Evolutionary conservation across 2,888 invertebrate genomes (phyloP).

Genomic region (Aethes cnicana): DNA sequence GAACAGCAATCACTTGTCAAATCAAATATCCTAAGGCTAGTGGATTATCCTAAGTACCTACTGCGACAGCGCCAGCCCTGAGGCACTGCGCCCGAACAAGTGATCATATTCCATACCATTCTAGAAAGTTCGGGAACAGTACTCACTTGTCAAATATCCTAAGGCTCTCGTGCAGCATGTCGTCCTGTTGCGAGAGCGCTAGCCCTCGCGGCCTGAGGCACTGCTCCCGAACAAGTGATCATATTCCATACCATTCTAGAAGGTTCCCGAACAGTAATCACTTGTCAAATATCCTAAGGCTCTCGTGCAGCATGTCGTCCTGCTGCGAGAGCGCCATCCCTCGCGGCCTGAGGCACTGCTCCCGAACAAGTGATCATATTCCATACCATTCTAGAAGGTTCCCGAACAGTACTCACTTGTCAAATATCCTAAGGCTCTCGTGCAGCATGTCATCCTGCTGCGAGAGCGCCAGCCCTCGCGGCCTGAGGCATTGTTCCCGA

Average conservation of each 20-base stretch:
- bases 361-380: too few species aligned
- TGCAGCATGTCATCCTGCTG: conserved; percentile 88
- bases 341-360: conserved; percentile 92
- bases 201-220: too few species aligned
- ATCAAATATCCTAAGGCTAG: conserved; percentile 93
- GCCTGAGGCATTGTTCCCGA: conserved; percentile 92
- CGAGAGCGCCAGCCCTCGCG: conserved; percentile 78
- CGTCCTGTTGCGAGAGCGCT: conserved; percentile 81
- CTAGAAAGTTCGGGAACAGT: too few species aligned
- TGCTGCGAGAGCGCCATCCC: conserved; percentile 74
- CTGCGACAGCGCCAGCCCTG: conserved; percentile 68
- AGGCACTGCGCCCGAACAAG: too few species aligned
- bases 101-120: too few species aligned
- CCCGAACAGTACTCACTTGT: conserved; percentile 74
- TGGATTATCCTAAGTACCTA: conserved; percentile 89
- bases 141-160: conserved; percentile 90
- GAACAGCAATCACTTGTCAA: conserved; percentile 83
- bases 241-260: too few species aligned
- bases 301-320: conserved; percentile 90
- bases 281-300: conserved; percentile 93
- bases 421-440: conserved; percentile 93
- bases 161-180: conserved; percentile 90
- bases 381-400: conserved; percentile 27
- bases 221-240: too few species aligned
- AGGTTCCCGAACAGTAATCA: conserved; percentile 50